These are phyloP conservation scores for Paedocypris micromegethes DNA, from an alignment of 2,797 vertebrate genomes.

Conservation along the genomic window DNA sequence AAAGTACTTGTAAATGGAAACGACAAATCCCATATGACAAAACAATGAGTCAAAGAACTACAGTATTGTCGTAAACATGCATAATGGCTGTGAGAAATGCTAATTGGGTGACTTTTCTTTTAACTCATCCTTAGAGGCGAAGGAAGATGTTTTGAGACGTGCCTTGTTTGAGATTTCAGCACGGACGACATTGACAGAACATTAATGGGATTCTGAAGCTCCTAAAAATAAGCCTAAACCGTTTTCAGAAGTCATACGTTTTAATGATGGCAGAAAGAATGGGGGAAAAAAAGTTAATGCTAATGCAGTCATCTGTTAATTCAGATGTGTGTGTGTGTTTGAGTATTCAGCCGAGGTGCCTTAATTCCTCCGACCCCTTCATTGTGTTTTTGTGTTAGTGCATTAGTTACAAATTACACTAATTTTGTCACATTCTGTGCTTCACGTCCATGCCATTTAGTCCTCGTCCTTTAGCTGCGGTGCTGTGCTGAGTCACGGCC, in stretches of 20 bases:
- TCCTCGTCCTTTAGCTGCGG: conserved; percentile 27
- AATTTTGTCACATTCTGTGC: conserved; percentile 44
- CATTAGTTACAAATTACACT: conserved; percentile 47
- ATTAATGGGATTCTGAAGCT: conserved; percentile 49
- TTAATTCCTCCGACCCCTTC: conserved; percentile 16
- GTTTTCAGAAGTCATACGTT: conserved; percentile 27
- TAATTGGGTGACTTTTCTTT: conserved; percentile 62
- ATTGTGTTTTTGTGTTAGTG: conserved; percentile 32
- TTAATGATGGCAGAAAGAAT: conserved; percentile 17
- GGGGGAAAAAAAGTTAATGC: conserved; percentile 23
- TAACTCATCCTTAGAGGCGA: conserved; percentile 55
- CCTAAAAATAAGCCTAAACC: conserved; percentile 41
- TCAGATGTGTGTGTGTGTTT: conserved; percentile 1
- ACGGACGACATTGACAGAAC: conserved; percentile 52
- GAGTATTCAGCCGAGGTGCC: neutral
- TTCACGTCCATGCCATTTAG: conserved; percentile 37
- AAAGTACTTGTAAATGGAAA: conserved; percentile 40
- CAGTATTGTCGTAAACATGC: conserved; percentile 35
- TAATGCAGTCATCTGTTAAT: conserved; percentile 26
- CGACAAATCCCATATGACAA: conserved; percentile 52
- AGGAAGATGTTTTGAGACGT: conserved; percentile 48
- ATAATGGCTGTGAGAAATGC: conserved; percentile 48
- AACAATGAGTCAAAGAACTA: conserved; percentile 42
- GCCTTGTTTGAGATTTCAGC: conserved; percentile 60
- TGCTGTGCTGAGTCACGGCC: conserved; percentile 45